phyloP scores from a whole-genome alignment of 37 sponge, comb jelly and placozoan genomes.

The Amphimedon queenslandica region DNA sequence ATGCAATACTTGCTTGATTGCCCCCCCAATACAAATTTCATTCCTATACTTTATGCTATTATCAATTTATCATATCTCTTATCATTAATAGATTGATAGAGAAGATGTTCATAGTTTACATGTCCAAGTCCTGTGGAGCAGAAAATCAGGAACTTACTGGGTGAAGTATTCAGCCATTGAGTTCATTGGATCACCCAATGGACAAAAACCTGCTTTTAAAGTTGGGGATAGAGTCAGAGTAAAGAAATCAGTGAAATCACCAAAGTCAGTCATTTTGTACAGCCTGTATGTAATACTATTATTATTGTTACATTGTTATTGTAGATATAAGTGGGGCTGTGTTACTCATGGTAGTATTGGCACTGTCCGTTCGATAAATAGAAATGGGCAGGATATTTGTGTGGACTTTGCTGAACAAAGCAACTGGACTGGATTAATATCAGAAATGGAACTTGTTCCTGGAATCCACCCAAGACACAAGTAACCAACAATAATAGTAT shows the following conservation, averaged over 20 bases:
- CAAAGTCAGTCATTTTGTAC: conserved; percentile 43
- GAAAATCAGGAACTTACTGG: conserved; percentile 80
- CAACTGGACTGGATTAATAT: conserved; percentile 92
- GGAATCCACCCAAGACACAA: conserved; percentile 65
- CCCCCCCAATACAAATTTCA: too few relatives aligned
- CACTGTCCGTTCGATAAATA: conserved; percentile 60
- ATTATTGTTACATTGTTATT: background rate
- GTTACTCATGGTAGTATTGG: conserved; percentile 88
- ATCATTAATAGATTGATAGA: conserved; percentile 80
- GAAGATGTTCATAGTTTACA: conserved; percentile 82
- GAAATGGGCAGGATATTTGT: conserved; percentile 80
- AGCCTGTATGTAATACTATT: conserved; percentile 7
- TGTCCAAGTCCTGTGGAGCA: conserved; percentile 83
- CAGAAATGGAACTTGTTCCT: conserved; percentile 94
- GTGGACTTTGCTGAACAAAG: conserved; percentile 93
- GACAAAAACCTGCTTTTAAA: conserved; percentile 33
- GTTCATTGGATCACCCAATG: conserved; percentile 29
- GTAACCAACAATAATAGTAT: conserved; percentile 26
- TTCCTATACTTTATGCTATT: too few relatives aligned
- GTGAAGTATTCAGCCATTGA: conserved; percentile 63
- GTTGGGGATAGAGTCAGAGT: conserved; percentile 72
- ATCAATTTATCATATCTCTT: too few relatives aligned
- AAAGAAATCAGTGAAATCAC: conserved; percentile 54
- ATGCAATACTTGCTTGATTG: too few relatives aligned
- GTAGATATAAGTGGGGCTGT: conserved; percentile 95